Conservation (phyloP, 2,797 vertebrate genomes). For the Poeciliopsis gracilis region DNA sequence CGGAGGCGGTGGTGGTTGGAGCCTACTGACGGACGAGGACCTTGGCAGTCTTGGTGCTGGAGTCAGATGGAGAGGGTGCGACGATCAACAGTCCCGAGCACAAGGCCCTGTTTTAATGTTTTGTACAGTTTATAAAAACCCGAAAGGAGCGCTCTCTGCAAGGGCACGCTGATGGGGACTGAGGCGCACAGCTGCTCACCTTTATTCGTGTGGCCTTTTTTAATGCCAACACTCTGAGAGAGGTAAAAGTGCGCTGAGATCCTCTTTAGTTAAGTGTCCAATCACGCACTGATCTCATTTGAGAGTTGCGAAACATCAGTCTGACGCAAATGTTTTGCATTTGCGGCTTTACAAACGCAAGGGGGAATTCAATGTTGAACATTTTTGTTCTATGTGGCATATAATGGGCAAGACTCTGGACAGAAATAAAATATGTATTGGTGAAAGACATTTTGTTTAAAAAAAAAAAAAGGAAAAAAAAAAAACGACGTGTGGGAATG, state of each 20-base stretch:
- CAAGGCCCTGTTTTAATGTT: constrained; percentile 22
- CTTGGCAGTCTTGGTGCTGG: neutral
- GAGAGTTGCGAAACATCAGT: constrained; percentile 50
- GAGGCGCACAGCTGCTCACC: constrained; percentile 13
- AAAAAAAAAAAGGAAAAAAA: neutral
- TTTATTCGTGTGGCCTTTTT: constrained; percentile 45
- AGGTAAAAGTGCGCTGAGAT: constrained; percentile 51
- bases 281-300: constrained; percentile 54
- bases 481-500: neutral
- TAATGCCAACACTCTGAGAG: constrained; percentile 49
- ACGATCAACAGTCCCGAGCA: constrained; percentile 5
- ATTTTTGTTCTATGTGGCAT: constrained; percentile 71
- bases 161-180: neutral
- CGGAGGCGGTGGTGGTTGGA: constrained; percentile 92
- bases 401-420: constrained; percentile 56
- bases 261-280: constrained; percentile 52
- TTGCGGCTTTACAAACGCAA: constrained; percentile 34
- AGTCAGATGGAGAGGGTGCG: constrained; percentile 26
- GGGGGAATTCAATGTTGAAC: constrained; percentile 49
- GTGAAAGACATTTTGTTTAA: constrained; percentile 16
- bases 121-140: constrained; percentile 37
- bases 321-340: constrained; percentile 33
- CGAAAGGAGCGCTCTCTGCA: constrained; percentile 13
- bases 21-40: constrained; percentile 81
- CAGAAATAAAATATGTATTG: neutral